Evolutionary conservation across 2,888 invertebrate species (phyloP).

Genomic region (Cerceris rybyensis): DNA sequence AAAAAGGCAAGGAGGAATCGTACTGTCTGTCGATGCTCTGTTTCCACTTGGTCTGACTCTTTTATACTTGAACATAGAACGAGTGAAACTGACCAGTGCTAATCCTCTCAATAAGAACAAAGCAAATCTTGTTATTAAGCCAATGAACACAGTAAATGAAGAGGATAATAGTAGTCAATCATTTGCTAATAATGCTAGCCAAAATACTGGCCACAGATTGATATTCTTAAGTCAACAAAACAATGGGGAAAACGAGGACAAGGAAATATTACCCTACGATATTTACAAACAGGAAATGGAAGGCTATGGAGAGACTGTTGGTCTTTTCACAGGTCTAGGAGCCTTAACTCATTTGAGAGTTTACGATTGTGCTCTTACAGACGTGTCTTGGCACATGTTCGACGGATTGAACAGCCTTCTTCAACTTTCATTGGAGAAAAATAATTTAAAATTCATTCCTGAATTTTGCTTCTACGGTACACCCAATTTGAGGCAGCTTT

Average conservation of each 20-base stretch:
- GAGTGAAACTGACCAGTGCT: slow-evolving; percentile 70
- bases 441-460: slow-evolving; percentile 86
- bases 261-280: slow-evolving; percentile 86
- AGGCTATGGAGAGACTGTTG: slow-evolving; percentile 82
- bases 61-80: slow-evolving; percentile 74
- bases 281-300: slow-evolving; percentile 83
- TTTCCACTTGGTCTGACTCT: slow-evolving; percentile 71
- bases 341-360: slow-evolving; percentile 85
- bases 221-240: slow-evolving; percentile 75
- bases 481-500: slow-evolving; percentile 85
- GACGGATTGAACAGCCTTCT: slow-evolving; percentile 85
- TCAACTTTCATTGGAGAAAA: slow-evolving; percentile 86
- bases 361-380: slow-evolving; percentile 84
- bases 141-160: slow-evolving; percentile 50
- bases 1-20: slow-evolving; percentile 47
- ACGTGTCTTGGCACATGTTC: slow-evolving; percentile 88
- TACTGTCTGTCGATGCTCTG: slow-evolving; percentile 73
- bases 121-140: slow-evolving; percentile 74
- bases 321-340: slow-evolving; percentile 82
- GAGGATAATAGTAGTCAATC: slow-evolving; percentile 32
- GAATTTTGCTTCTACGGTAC: slow-evolving; percentile 88
- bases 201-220: slow-evolving; percentile 71
- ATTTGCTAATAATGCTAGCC: slow-evolving; percentile 37
- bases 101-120: slow-evolving; percentile 65
- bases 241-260: slow-evolving; percentile 72